Conservation (phyloP, 2,113 vertebrate genomes). For the Acrocephalus arundinaceus region DNA sequence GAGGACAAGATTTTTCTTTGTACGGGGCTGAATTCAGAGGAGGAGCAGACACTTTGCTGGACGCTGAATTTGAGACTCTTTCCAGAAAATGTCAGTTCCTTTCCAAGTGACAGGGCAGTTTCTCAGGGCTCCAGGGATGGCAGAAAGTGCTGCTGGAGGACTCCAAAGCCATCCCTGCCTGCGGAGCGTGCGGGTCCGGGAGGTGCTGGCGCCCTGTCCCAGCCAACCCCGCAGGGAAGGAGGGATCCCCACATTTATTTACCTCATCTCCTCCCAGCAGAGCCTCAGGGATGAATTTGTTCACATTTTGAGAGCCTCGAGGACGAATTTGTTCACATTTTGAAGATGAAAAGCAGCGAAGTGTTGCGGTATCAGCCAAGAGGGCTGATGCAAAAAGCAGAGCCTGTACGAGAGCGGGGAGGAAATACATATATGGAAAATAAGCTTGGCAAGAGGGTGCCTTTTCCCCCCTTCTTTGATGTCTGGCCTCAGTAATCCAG, state of each 20-base stretch:
- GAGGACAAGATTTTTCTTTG: background rate
- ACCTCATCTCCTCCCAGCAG: background rate
- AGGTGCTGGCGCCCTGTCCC: rapidly evolving
- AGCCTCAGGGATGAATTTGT: background rate
- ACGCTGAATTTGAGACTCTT: background rate
- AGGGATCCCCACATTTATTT: background rate
- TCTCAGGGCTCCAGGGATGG: background rate
- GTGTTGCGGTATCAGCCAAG: background rate
- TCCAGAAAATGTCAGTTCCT: constrained; percentile 48
- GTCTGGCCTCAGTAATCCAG: constrained; percentile 54
- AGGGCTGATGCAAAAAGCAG: constrained; percentile 57
- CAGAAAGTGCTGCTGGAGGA: background rate
- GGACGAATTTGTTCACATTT: constrained; percentile 12
- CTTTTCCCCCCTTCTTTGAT: background rate
- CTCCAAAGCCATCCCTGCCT: background rate
- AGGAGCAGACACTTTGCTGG: constrained; percentile 31
- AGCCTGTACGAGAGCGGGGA: background rate
- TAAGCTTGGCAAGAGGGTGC: constrained; percentile 23
- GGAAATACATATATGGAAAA: constrained; percentile 66
- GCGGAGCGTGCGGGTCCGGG: rapidly evolving
- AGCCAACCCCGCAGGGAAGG: background rate
- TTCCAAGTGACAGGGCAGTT: constrained; percentile 60
- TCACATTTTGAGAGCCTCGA: background rate
- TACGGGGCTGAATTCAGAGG: background rate
- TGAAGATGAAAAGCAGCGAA: constrained; percentile 39